Evolutionary conservation across 2,113 vertebrate genomes (phyloP).

Genomic region (Picathartes gymnocephalus): DNA sequence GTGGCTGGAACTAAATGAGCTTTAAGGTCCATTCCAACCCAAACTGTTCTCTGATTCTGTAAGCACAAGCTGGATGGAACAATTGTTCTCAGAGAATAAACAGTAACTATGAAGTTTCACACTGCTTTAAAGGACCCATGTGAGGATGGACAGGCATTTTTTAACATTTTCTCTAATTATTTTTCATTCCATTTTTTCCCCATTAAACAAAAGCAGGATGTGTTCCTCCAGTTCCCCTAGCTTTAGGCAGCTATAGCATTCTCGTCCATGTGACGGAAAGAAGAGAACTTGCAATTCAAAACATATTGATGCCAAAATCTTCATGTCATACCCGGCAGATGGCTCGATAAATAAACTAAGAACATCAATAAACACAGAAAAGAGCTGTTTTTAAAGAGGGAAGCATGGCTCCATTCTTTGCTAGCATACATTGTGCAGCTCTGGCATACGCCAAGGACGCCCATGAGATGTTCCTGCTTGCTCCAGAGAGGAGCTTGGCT

Average conservation of each 20-base stretch:
- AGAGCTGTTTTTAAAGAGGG: background rate
- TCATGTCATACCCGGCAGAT: background rate
- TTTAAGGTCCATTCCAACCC: background rate
- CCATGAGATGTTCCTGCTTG: background rate
- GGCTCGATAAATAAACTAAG: background rate
- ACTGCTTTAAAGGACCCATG: background rate
- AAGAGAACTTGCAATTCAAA: background rate
- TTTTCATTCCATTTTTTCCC: background rate
- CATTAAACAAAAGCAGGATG: background rate
- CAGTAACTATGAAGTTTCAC: conserved; percentile 1
- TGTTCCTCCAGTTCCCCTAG: background rate
- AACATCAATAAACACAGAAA: background rate
- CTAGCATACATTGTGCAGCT: background rate
- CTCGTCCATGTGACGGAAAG: background rate
- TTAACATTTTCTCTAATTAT: background rate
- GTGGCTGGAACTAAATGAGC: background rate
- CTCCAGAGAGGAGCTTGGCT: background rate
- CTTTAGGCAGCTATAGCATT: background rate
- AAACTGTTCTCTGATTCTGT: background rate
- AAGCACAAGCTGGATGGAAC: background rate
- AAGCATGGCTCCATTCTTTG: background rate
- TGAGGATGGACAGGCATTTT: background rate
- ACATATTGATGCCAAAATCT: conserved; percentile 2
- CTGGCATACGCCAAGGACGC: background rate
- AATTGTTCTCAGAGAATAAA: conserved; percentile 4